Conservation (phyloP, 2,888 invertebrate species). For the Clitarchus hookeri region DNA sequence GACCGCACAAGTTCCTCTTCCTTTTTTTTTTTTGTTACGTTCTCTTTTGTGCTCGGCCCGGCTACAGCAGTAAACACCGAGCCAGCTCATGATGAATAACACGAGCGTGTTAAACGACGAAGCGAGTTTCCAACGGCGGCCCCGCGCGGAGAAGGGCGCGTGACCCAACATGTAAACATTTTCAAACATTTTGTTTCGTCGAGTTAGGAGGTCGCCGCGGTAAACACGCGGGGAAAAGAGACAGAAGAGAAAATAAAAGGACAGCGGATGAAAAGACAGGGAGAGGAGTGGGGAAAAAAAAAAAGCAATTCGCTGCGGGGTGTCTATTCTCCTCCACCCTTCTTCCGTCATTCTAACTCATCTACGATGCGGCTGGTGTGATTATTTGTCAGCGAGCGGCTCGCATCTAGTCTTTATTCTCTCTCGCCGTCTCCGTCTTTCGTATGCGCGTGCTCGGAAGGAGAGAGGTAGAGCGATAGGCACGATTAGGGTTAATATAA, state of each 20-base stretch:
- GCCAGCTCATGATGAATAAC: neutral
- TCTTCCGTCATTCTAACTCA: neutral
- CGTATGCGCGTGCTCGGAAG: too few relatives aligned
- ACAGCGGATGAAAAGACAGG: neutral
- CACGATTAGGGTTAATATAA: too few relatives aligned
- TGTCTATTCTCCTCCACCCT: neutral
- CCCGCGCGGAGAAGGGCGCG: neutral
- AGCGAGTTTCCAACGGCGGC: too few relatives aligned
- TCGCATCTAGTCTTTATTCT: neutral
- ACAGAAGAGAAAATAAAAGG: neutral
- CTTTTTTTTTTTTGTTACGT: neutral
- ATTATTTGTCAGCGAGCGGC: neutral
- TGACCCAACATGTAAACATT: neutral
- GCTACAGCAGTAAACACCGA: neutral
- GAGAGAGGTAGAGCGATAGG: too few relatives aligned
- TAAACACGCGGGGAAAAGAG: neutral
- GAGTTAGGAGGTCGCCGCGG: neutral
- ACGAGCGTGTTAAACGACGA: too few relatives aligned
- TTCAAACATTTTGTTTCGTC: constrained; percentile 3
- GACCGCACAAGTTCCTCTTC: neutral
- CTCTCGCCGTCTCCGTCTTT: neutral
- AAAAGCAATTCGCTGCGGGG: neutral
- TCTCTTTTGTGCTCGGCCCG: neutral
- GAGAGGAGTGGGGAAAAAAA: neutral
- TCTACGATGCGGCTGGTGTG: neutral